A percentile compares a stretch with the other conserved stretches of the same genome.
Evolutionary conservation across 2,113 vertebrate genomes (phyloP).

Genomic region (Chunga burmeisteri): DNA sequence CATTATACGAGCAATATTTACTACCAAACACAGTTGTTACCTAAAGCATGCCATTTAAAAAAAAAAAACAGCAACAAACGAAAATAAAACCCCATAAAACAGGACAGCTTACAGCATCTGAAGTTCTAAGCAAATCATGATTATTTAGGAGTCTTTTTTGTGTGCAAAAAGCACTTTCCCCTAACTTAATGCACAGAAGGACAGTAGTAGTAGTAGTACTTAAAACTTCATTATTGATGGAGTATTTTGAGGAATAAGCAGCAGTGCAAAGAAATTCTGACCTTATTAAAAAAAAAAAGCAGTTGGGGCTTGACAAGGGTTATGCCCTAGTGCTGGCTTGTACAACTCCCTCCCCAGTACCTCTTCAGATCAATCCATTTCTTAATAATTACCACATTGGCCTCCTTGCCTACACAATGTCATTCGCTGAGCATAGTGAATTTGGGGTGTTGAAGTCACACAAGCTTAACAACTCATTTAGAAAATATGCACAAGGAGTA

Average conservation of each 20-base stretch:
- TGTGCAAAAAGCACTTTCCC: not conserved
- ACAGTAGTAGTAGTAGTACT: not conserved
- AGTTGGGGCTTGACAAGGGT: not conserved
- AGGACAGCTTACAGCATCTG: not conserved
- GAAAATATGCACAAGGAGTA: not conserved
- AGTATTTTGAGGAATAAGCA: not conserved
- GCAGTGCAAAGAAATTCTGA: not conserved
- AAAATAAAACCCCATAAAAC: not conserved
- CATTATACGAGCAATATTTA: not conserved
- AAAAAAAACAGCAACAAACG: not conserved
- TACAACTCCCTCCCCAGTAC: not conserved
- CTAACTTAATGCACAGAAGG: not conserved
- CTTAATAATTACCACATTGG: too few relatives aligned
- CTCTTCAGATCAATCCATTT: not conserved
- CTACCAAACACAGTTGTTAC: not conserved
- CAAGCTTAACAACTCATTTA: not conserved
- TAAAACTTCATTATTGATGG: not conserved
- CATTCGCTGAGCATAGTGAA: not conserved
- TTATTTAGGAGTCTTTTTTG: not conserved
- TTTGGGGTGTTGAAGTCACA: not conserved
- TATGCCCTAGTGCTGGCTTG: not conserved
- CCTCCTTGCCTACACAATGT: not conserved
- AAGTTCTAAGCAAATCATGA: not conserved
- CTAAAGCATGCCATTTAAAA: not conserved
- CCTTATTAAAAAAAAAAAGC: not conserved